A percentile compares a stretch with the other conserved stretches of the same genome.
These are phyloP conservation scores for Rhinopomastus cyanomelas DNA, from an alignment of 2,113 vertebrate species.

Conservation along the genomic window DNA sequence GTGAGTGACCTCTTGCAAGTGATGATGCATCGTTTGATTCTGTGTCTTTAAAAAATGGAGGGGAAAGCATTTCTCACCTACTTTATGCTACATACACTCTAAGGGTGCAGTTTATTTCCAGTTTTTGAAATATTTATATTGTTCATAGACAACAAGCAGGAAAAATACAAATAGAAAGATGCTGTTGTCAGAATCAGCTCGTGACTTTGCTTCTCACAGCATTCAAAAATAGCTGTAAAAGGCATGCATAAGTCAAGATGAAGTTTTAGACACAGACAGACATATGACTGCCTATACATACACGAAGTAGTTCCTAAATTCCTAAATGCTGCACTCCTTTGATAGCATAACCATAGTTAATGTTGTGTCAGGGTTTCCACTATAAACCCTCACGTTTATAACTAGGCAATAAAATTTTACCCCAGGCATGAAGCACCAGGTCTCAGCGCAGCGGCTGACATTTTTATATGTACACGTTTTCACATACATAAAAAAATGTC, in stretches of 20 bases:
- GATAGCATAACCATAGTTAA: conserved; percentile 38
- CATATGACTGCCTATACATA: background rate
- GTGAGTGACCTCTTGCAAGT: background rate
- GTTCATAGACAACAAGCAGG: background rate
- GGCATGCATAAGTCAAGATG: background rate
- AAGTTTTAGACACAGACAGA: background rate
- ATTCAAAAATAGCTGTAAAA: background rate
- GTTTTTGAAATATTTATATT: background rate
- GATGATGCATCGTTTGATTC: background rate
- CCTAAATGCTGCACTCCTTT: conserved; percentile 48
- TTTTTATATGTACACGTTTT: conserved; percentile 60
- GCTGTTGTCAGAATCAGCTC: background rate
- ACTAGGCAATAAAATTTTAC: conserved; percentile 63
- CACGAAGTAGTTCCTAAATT: conserved; percentile 31
- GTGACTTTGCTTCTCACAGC: background rate
- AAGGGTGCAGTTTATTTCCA: background rate
- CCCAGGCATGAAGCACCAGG: conserved; percentile 57
- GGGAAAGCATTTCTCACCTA: background rate
- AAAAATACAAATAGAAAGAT: background rate
- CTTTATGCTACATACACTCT: background rate
- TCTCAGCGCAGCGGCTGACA: conserved; percentile 34
- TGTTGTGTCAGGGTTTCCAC: conserved; percentile 68
- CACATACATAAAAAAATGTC: background rate
- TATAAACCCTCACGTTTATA: conserved; percentile 67
- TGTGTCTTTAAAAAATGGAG: background rate